Evolutionary conservation across 2,888 invertebrate genomes (phyloP), one percentile per base, ranked within the genome.

Genomic region (Glomeris marginata): DNA sequence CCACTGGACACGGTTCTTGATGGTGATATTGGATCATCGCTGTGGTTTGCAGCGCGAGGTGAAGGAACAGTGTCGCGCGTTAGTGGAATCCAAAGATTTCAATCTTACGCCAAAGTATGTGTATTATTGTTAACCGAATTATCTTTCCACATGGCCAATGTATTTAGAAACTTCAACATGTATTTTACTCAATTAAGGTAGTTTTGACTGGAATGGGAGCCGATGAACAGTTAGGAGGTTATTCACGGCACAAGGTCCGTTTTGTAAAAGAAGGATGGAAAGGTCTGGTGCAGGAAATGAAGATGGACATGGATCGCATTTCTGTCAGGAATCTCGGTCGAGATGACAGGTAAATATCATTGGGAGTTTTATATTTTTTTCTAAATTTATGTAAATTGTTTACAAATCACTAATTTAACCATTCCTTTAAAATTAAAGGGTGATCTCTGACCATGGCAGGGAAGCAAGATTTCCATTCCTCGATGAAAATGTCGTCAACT

Each of bases 201-300:
- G 68, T 91, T 52, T 66, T 94, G 56, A 70, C 85, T 58, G 97
- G 97, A 35, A 88, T 88, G 72, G 97, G 97, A 6, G 95, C 97
- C 1, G 98, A 98, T 73, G 98, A 98, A 70, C 74, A 95, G 55
- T 83, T 97, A 63, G 94, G 88, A 45, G 97, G 97, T 1, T 97
- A 97, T 64, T 80, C 80, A 35, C 75, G 91, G 52, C 94, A 97
- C 63, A 74, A 90, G 59, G 81, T 78, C 57, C 77, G 77, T 41
- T 60, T 57, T 49, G 46, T 51, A 47, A 55, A 41, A 38, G 56
- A 64, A 68, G 63, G 70, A 58, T 64, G 76, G 75, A 53, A 60
- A 35, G 76, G 77, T 3, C 68, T 78, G 2, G 62, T 67, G 8
- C 69, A 70, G 49, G 84, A 86, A 64, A 66, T 88, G 35, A 67